Base-by-base conservation (phyloP, 1,140 invertebrate species). In the Ips typographus region DNA sequence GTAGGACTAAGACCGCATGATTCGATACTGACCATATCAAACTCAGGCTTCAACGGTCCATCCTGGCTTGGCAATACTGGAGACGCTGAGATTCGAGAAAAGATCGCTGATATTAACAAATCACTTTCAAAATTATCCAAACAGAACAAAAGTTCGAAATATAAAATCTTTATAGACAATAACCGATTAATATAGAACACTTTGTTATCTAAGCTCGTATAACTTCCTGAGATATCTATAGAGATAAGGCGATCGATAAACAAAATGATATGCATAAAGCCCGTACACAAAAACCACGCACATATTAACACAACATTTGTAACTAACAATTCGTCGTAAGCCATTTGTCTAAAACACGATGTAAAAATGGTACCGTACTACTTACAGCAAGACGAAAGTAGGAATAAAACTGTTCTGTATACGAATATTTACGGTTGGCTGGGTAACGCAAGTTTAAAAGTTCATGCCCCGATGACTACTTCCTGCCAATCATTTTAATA, bases 1-100 rank as follows among this genome's bases (percentile, higher is more conserved):
- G 70, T 65, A 43, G 77, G 74, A 67, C 72, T 78, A 4, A 78
- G 71, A 39, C 73, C 74, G 65, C 62, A 76, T 22, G 76, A 78
- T 55, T 80, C 77, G 42, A 78, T 76, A 65, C 74, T 77, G 51
- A 75, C 70, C 0, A 72, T 71, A 47, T 79, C 77, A 65, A 79
- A 79, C 52, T 78, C 77, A 6, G 66, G 41, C 61, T 73, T 69
- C 38, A 60, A 47, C 42, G 52, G 53, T n/a, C 64, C 71, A 65
- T 74, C 71, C 4, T 73, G 71, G 42, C 67, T 65, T 53, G 75
- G 75, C 52, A 80, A 58, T 2, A 76, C 73, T 75, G 73, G 39
- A 37, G 59, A 58, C 40, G 37, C 40, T n/a, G 59, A 47, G 8
- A 42, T 40, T 40, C 44, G 44, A 22, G 44, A 22, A 49, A 49